These are phyloP conservation scores for Piprites chloris DNA, from an alignment of 2,113 vertebrate species.

Conservation along the genomic window DNA sequence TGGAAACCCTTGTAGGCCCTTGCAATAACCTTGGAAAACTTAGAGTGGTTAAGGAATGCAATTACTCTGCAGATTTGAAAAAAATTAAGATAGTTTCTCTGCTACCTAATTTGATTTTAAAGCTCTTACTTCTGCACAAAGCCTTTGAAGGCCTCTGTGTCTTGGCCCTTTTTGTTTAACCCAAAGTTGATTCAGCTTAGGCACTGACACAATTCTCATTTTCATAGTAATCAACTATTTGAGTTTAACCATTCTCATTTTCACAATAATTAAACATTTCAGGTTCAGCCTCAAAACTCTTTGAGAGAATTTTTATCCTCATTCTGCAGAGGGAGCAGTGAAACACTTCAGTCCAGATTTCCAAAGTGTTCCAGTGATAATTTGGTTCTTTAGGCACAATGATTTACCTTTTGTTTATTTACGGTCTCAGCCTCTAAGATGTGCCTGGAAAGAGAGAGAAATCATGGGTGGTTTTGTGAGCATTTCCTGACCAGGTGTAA, in stretches of 20 bases:
- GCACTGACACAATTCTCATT: not conserved
- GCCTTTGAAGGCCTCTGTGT: not conserved
- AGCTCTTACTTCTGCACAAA: not conserved
- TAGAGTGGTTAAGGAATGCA: not conserved
- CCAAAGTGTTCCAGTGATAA: not conserved
- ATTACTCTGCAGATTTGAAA: not conserved
- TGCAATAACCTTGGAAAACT: not conserved
- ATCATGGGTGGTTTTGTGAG: not conserved
- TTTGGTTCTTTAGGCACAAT: not conserved
- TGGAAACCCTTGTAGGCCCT: not conserved
- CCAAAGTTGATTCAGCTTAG: not conserved
- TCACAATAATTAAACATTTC: not conserved
- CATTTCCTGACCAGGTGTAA: not conserved
- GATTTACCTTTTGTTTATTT: not conserved
- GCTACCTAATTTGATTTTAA: not conserved
- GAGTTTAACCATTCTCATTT: not conserved
- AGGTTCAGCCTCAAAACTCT: not conserved
- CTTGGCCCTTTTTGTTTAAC: not conserved
- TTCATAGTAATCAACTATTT: not conserved
- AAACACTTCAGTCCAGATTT: not conserved
- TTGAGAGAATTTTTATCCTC: not conserved
- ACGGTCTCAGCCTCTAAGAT: not conserved
- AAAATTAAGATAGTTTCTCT: not conserved
- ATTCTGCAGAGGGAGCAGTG: not conserved
- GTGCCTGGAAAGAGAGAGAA: not conserved